Percentiles rank a stretch among this genome's conserved stretches.
These are phyloP conservation scores for Alsophila aescularia DNA, from an alignment of 2,888 invertebrate species.

Conservation along the genomic window DNA sequence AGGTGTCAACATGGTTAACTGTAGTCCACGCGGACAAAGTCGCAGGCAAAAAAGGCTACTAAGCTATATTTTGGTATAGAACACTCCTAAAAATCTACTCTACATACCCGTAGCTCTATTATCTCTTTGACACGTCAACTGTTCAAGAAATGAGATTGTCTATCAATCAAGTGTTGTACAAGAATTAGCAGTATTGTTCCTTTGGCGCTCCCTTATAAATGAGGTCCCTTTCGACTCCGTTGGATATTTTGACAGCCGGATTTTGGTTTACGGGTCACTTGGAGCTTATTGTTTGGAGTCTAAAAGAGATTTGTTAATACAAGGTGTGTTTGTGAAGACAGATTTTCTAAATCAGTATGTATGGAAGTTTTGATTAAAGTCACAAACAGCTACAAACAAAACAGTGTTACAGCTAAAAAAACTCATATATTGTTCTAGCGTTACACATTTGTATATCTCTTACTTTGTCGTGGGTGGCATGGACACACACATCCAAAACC, in stretches of 20 bases:
- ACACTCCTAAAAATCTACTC: not conserved
- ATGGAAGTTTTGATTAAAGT: not conserved
- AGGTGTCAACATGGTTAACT: too few species aligned
- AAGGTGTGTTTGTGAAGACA: constrained; percentile 5
- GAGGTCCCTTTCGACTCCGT: constrained; percentile 55
- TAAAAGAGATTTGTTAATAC: constrained; percentile 31
- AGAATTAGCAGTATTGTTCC: constrained; percentile 80
- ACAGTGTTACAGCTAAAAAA: too few species aligned
- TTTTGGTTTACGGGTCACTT: constrained; percentile 56
- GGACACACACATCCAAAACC: too few species aligned
- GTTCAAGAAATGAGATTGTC: constrained; percentile 56
- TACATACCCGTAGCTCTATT: constrained; percentile 7
- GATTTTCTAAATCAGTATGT: not conserved
- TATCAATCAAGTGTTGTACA: constrained; percentile 74
- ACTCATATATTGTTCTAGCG: too few species aligned
- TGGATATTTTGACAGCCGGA: constrained; percentile 59
- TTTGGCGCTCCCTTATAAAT: constrained; percentile 66
- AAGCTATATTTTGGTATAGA: too few species aligned
- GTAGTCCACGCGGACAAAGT: too few species aligned
- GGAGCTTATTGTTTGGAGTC: constrained; percentile 33
- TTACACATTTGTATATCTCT: too few species aligned
- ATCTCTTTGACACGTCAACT: constrained; percentile 64
- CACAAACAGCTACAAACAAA: not conserved
- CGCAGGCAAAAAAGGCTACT: too few species aligned
- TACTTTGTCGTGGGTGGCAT: too few species aligned